Evolutionary conservation across 2,113 vertebrate species (phyloP).

Genomic region (Engraulis encrasicolus): DNA sequence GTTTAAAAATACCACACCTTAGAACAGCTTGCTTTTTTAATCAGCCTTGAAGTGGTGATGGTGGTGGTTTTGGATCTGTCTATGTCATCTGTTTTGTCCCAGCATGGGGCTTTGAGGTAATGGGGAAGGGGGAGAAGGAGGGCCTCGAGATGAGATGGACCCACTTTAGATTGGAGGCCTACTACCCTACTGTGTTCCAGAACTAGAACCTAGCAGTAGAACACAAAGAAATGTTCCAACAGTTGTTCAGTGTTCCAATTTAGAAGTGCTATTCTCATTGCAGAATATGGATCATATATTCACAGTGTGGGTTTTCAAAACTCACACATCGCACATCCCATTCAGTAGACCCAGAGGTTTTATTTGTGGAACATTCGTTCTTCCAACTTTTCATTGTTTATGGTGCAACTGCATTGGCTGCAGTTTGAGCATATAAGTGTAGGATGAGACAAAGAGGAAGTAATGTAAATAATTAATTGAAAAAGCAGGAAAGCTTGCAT

Average conservation of each 20-base stretch:
- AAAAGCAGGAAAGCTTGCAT: not conserved
- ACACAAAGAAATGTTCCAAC: not conserved
- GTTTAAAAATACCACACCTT: slow-evolving; percentile 1
- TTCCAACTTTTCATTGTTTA: too few species aligned
- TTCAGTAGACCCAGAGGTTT: too few species aligned
- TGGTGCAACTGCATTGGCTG: too few species aligned
- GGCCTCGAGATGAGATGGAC: not conserved
- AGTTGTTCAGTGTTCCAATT: not conserved
- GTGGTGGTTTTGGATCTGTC: too few species aligned
- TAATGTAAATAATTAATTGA: too few species aligned
- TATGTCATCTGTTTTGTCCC: not conserved
- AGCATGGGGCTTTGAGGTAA: not conserved
- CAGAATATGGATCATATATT: not conserved
- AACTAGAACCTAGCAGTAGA: not conserved
- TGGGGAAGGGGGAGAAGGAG: not conserved
- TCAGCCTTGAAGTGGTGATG: not conserved
- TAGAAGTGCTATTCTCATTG: not conserved
- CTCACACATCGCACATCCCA: too few species aligned
- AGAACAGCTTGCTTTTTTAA: not conserved
- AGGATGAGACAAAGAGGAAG: too few species aligned
- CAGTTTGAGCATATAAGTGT: too few species aligned
- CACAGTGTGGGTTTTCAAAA: too few species aligned
- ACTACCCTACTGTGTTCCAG: not conserved
- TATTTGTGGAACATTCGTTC: too few species aligned
- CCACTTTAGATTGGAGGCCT: not conserved